Percentiles rank a stretch among this genome's conserved stretches.
Evolutionary conservation across 2,797 vertebrate species (phyloP).

Genomic region (Xiphorhynchus erythropygius): DNA sequence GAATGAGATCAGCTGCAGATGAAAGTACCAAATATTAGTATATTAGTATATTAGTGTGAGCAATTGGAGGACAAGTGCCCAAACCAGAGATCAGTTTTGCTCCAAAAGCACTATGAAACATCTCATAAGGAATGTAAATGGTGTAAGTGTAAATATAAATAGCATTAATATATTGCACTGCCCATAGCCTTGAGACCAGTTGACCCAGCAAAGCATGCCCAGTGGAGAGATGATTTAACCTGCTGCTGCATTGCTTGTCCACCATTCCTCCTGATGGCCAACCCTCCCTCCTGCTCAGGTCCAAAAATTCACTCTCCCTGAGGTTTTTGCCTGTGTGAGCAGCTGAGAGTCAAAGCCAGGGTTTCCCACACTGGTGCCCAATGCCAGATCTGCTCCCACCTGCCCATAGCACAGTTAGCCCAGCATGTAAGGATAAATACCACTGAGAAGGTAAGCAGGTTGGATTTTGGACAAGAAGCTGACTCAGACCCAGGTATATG

Average conservation of each 20-base stretch:
- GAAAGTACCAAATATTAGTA: accelerated
- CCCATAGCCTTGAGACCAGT: not conserved
- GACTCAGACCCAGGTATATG: not conserved
- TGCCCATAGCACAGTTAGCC: not conserved
- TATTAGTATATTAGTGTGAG: not conserved
- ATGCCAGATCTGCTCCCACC: not conserved
- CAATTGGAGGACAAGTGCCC: not conserved
- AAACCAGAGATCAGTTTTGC: not conserved
- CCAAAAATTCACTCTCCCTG: not conserved
- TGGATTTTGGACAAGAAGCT: not conserved
- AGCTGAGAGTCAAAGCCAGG: not conserved
- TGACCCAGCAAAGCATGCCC: not conserved
- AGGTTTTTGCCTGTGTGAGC: not conserved
- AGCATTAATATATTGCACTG: not conserved
- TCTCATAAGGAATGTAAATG: not conserved
- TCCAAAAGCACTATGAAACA: not conserved
- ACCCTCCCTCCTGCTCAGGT: not conserved
- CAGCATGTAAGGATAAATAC: not conserved
- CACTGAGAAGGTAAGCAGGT: not conserved
- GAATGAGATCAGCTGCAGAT: accelerated
- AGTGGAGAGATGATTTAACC: not conserved
- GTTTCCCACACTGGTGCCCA: not conserved
- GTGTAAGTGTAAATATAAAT: not conserved
- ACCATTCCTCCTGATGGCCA: not conserved
- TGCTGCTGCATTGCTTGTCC: not conserved